Base-by-base conservation (phyloP, 2,113 vertebrate genomes). In the Sitta europaea region DNA sequence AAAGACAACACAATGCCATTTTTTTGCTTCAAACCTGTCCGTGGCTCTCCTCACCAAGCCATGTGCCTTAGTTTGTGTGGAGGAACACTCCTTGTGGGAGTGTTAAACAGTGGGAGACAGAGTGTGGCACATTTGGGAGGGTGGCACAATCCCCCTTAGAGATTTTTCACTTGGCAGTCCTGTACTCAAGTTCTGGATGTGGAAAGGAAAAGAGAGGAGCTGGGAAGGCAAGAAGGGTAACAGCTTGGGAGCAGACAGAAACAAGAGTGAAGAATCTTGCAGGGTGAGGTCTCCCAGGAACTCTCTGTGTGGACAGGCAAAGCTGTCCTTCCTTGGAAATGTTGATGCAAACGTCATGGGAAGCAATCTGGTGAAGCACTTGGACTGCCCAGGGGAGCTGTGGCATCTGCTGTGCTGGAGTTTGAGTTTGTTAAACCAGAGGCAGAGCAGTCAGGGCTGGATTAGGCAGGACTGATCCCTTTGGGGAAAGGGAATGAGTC, bases 331-430 rank as follows among this genome's bases (percentile, higher is more conserved):
- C 75, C 47, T 80, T 28, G 17, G 67, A 90, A 80, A 73, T 9
- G 14, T 16, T 73, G 58, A 38, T 66, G 54, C 29, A 79, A 93
- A 79, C 0, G 0, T 50, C 54, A 9, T 9, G n/a, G 66, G 78
- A 93, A 90, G n/a, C 85, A 53, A 53, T 28, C 71, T 83, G 91
- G 29, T 66, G 94, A 88, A 88, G 71, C 62, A 42, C 36, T 91
- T 58, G 43, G n/a, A 10, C n/a, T 38, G 73, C 84, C 47, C 36
- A 61, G 62, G 25, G n/a, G 82, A 89, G 76, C 68, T 63, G 36
- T 35, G 53, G 73, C n/a, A 0, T 40, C 77, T 53, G 65, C 0
- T 0, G 0, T 50, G 80, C 72, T 65, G 58, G n/a, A 70, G 58
- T 72, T 82, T 51, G 36, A 51, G 42, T 65, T 90, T 86, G 87